These are phyloP conservation scores for Columba livia DNA, from an alignment of 2,113 vertebrate genomes.

Conservation along the genomic window DNA sequence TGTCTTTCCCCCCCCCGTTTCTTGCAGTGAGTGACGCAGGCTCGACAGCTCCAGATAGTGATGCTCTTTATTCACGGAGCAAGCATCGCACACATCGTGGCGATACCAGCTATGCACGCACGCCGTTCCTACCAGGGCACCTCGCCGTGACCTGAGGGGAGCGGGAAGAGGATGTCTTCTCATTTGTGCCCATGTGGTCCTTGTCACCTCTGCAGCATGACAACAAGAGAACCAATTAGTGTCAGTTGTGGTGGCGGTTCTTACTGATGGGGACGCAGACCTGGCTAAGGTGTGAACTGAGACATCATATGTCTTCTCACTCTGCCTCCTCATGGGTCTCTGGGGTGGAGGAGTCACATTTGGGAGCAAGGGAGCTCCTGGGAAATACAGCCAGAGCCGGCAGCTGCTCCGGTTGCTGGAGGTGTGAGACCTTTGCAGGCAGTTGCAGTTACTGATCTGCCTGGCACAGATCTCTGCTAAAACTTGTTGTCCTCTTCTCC, in stretches of 20 bases:
- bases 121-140: not conserved
- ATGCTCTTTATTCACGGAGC: constrained; percentile 64
- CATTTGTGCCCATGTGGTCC: constrained; percentile 16
- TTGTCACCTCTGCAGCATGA: constrained; percentile 24
- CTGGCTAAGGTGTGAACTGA: constrained; percentile 12
- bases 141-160: constrained; percentile 24
- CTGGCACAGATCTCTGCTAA: not conserved
- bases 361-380: not conserved
- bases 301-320: not conserved
- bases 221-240: constrained; percentile 43
- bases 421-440: not conserved
- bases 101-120: not conserved
- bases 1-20: not conserved
- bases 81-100: constrained; percentile 13
- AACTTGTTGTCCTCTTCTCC: not conserved
- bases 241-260: constrained; percentile 20
- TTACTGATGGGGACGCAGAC: constrained; percentile 19
- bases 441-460: not conserved
- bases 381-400: not conserved
- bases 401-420: accelerated
- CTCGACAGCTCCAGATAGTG: constrained; percentile 68
- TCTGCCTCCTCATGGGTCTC: not conserved
- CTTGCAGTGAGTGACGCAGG: constrained; percentile 72
- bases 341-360: not conserved
- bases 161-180: not conserved